Evolutionary conservation across 2,113 vertebrate genomes (phyloP), one percentile per base, ranked within the genome.

Genomic region (Prionailurus bengalensis): DNA sequence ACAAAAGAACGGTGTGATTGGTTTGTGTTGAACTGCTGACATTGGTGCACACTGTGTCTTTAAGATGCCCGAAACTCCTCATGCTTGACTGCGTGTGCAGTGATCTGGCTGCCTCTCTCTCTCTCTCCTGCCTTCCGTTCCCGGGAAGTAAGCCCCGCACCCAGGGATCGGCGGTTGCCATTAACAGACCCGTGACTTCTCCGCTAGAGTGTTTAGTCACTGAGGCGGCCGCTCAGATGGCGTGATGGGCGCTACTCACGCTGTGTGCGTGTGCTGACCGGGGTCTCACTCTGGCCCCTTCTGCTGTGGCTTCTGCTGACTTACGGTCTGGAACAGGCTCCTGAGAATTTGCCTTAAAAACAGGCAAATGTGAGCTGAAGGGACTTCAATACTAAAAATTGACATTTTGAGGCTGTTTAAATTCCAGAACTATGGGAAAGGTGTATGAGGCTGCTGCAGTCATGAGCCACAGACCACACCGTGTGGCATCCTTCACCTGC

Each of bases 21-120:
- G 16, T 74, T 42, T 45, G 45, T 42, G 55, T 11, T 8, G 13
- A 17, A 45, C 58, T 70, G 58, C 33, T 33, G 25, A 5, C 31
- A 19, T 45, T 3, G 3, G 48, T 2, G 2, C 31, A 7, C 1
- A 0, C 48, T n/a, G 0, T 12, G 1, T 45, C 68, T 76, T 42
- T 74, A 78, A 31, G 53, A 63, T 89, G 63, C 93, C 80, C 29
- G 11, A 16, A 76, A 25, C 8, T 19, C 66, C 45, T 21, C 12
- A 10, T 16, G 29, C 78, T 55, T 31, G 61, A 45, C 13, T 31
- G 27, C 2, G 0, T 15, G 39, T 31, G 51, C 71, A 8, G 53
- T 25, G 27, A 27, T 27, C 65, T 91, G 23, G 71, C 61, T 19
- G 14, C 55, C 39, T 39, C 71, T 16, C 0, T 70, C 1, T 76